Conservation (phyloP, 2,888 invertebrate species). For the Autographa gamma region DNA sequence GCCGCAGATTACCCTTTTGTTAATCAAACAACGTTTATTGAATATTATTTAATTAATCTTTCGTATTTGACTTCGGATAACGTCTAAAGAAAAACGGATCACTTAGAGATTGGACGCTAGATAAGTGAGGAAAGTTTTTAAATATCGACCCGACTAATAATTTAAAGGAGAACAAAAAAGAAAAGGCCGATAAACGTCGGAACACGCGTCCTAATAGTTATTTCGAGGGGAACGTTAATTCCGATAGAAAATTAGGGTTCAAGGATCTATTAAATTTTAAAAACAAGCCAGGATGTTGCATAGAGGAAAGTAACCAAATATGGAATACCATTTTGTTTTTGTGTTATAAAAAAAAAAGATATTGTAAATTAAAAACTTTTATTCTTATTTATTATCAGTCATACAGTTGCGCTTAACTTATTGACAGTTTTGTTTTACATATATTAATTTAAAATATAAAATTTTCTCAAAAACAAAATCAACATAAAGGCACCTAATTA, state of each 20-base stretch:
- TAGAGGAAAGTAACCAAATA: too few relatives aligned
- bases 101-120: slow-evolving; percentile 60
- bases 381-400: too few relatives aligned
- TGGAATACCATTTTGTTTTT: too few relatives aligned
- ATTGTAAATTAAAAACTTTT: too few relatives aligned
- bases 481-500: too few relatives aligned
- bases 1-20: slow-evolving; percentile 87
- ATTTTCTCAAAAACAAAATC: too few relatives aligned
- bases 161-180: slow-evolving; percentile 27
- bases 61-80: slow-evolving; percentile 81
- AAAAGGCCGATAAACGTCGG: slow-evolving; percentile 61
- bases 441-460: too few relatives aligned
- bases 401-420: too few relatives aligned
- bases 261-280: slow-evolving; percentile 74
- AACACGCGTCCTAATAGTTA: slow-evolving; percentile 67
- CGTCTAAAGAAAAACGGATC: slow-evolving; percentile 62
- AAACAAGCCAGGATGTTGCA: slow-evolving; percentile 73
- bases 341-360: too few relatives aligned
- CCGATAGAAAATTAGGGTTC: slow-evolving; percentile 75
- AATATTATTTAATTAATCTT: slow-evolving; percentile 87
- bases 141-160: slow-evolving; percentile 54
- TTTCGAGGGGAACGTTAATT: slow-evolving; percentile 70
- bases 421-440: too few relatives aligned
- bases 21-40: slow-evolving; percentile 87
- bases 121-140: slow-evolving; percentile 55